A percentile compares a stretch with the other conserved stretches of the same genome.
These are phyloP conservation scores for Petrocephalus microphthalmus DNA, from an alignment of 2,113 vertebrate species.

Conservation along the genomic window DNA sequence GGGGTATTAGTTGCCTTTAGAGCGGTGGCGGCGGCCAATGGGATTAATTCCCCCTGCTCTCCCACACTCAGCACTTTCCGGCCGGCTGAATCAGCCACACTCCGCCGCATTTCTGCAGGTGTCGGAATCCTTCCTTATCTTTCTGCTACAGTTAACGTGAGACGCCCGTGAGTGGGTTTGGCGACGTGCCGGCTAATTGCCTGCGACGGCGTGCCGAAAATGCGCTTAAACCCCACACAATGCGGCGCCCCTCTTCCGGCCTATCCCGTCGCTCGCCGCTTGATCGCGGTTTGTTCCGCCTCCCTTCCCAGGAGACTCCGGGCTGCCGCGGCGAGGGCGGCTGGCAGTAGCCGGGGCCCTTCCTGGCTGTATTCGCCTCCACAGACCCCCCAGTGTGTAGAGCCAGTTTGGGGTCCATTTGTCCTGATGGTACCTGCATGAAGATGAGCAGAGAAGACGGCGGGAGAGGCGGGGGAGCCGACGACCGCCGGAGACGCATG, in stretches of 20 bases:
- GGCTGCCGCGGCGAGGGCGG: not conserved
- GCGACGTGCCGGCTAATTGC: not conserved
- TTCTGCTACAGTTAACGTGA: not conserved
- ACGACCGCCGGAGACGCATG: not conserved
- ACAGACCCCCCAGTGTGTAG: not conserved
- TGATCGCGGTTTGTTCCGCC: not conserved
- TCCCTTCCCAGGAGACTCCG: not conserved
- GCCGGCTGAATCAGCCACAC: not conserved
- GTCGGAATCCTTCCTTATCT: conserved; percentile 12
- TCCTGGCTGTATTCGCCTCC: too few species aligned
- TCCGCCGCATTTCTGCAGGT: not conserved
- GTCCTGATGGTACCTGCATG: not conserved
- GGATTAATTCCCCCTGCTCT: not conserved
- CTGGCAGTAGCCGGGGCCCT: not conserved
- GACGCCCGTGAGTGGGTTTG: not conserved
- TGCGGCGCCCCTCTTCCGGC: not conserved
- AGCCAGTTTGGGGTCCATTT: conserved; percentile 13
- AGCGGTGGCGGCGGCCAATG: not conserved
- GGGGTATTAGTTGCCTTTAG: conserved; percentile 4
- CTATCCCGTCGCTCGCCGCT: not conserved
- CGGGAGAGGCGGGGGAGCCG: not conserved
- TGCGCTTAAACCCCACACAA: not conserved
- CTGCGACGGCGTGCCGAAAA: not conserved
- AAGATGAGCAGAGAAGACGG: not conserved
- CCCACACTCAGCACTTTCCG: not conserved